Evolutionary conservation across 1,140 invertebrate species (phyloP).

Genomic region (Calosoma granatense): DNA sequence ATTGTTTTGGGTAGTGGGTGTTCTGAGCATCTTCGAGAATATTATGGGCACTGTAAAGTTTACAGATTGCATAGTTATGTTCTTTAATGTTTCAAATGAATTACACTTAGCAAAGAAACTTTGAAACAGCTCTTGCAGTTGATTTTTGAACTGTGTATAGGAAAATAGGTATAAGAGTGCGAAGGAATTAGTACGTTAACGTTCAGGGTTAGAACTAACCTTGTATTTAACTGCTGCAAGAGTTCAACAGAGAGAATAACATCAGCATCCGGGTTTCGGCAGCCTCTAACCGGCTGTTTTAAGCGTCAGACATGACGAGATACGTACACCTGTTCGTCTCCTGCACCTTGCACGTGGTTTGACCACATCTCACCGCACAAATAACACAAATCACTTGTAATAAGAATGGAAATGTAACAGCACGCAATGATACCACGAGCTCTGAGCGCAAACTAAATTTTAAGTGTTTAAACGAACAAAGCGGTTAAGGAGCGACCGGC

Average conservation of each 20-base stretch:
- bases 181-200: no score
- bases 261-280: no score
- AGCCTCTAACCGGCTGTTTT: no score
- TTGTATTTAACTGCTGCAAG: background rate
- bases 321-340: background rate
- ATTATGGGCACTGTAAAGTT: no score
- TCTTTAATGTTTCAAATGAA: no score
- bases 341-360: background rate
- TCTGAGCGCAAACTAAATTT: background rate
- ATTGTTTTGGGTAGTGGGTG: no score
- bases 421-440: background rate
- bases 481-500: background rate
- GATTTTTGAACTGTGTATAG: no score
- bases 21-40: no score
- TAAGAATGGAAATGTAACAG: background rate
- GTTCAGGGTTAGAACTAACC: background rate
- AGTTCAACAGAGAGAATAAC: background rate
- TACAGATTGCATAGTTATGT: no score
- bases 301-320: background rate
- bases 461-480: background rate
- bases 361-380: background rate
- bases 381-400: background rate
- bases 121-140: no score
- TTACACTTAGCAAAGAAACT: no score
- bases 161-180: no score